These are phyloP conservation scores for Xyrichtys novacula DNA, from an alignment of 2,797 vertebrate genomes.

Conservation along the genomic window DNA sequence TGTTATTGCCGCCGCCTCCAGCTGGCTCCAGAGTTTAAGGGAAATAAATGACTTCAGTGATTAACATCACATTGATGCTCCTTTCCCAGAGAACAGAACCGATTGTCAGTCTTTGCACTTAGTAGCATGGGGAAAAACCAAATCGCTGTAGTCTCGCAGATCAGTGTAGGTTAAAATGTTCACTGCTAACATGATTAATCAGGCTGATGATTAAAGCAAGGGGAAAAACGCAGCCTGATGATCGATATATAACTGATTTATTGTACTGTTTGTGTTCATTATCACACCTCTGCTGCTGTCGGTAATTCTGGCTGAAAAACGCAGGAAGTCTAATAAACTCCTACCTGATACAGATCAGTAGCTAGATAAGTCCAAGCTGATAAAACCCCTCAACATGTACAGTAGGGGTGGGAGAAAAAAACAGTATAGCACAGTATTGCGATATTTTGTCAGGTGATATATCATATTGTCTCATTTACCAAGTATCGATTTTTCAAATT, in stretches of 20 bases:
- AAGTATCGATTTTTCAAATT: too few relatives aligned
- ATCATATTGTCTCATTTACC: too few relatives aligned
- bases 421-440: too few relatives aligned
- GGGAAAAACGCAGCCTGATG: conserved; percentile 18
- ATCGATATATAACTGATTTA: conserved; percentile 9
- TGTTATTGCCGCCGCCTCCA: conserved; percentile 72
- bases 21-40: conserved; percentile 71
- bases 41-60: conserved; percentile 77
- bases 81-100: conserved; percentile 60
- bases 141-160: conserved; percentile 57
- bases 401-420: too few relatives aligned
- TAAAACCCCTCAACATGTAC: conserved; percentile 2
- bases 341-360: conserved; percentile 18
- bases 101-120: conserved; percentile 68
- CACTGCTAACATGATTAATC: background rate
- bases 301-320: conserved; percentile 5
- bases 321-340: background rate
- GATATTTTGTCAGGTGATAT: too few relatives aligned
- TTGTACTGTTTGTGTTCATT: background rate
- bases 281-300: background rate
- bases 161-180: conserved; percentile 42
- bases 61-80: conserved; percentile 75
- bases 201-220: conserved; percentile 23
- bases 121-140: conserved; percentile 54
- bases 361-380: background rate